phyloP scores from a whole-genome alignment of 2,797 vertebrate species.

The Lagocephalus sceleratus region DNA sequence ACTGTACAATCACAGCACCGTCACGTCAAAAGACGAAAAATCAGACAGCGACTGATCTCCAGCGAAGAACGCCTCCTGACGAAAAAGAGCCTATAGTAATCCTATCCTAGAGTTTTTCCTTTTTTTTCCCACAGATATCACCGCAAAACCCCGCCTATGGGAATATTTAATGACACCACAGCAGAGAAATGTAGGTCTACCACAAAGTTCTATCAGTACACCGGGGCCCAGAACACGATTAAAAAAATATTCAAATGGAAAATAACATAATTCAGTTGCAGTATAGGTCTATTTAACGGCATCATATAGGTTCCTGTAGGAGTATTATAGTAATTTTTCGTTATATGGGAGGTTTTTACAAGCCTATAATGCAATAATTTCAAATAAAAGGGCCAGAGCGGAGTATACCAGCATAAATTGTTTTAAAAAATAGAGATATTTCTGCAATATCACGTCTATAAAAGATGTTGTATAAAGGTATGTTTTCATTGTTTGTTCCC shows the following conservation, averaged over 20 bases:
- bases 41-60: conserved; percentile 91
- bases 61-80: conserved; percentile 63
- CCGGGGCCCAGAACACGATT: conserved; percentile 28
- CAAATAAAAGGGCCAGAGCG: conserved; percentile 91
- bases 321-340: conserved; percentile 69
- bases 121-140: conserved; percentile 46
- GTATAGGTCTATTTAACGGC: conserved; percentile 27
- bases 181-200: conserved; percentile 35
- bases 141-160: conserved; percentile 51
- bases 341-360: conserved; percentile 58
- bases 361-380: conserved; percentile 95
- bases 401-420: conserved; percentile 96
- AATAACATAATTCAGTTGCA: conserved; percentile 16
- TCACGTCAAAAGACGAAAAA: conserved; percentile 91
- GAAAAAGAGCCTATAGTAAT: conserved; percentile 65
- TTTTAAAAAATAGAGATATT: conserved; percentile 82
- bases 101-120: conserved; percentile 62
- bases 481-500: conserved; percentile 71
- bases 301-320: conserved; percentile 51
- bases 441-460: conserved; percentile 93
- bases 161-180: conserved; percentile 63
- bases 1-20: conserved; percentile 94
- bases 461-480: conserved; percentile 84
- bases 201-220: conserved; percentile 43
- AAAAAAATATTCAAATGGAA: conserved; percentile 1